A percentile compares a stretch with the other conserved stretches of the same genome.
These are phyloP conservation scores for Actinostola sp. DNA, from an alignment of 92 coral and sea anemone genomes.

Conservation along the genomic window DNA sequence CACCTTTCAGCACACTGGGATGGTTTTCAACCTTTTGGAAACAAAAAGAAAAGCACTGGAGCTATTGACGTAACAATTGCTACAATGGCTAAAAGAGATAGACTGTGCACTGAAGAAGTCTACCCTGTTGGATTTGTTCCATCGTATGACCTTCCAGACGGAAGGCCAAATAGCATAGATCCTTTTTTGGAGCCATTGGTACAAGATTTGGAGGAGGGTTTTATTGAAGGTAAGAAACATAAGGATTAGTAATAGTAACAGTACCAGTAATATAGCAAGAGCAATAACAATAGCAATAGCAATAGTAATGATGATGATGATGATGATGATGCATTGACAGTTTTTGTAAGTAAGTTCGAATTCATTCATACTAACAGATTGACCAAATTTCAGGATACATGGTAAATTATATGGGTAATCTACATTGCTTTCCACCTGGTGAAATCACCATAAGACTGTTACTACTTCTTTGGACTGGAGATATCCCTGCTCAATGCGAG, in stretches of 20 bases:
- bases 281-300: too few relatives aligned
- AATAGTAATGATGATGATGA: neutral
- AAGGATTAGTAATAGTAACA: neutral
- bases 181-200: slow-evolving; percentile 66
- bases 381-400: slow-evolving; percentile 43
- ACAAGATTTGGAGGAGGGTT: slow-evolving; percentile 58
- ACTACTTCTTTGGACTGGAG: slow-evolving; percentile 70
- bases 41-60: slow-evolving; percentile 61
- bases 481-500: slow-evolving; percentile 76
- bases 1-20: slow-evolving; percentile 60
- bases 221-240: slow-evolving; percentile 61
- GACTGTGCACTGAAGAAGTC: slow-evolving; percentile 61
- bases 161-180: slow-evolving; percentile 63
- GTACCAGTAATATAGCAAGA: too few relatives aligned
- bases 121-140: slow-evolving; percentile 76
- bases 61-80: slow-evolving; percentile 65
- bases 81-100: slow-evolving; percentile 54
- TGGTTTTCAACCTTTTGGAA: slow-evolving; percentile 67
- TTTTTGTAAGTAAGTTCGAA: neutral
- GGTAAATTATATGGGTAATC: slow-evolving; percentile 40
- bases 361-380: neutral
- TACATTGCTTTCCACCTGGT: slow-evolving; percentile 36
- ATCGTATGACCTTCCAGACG: slow-evolving; percentile 71
- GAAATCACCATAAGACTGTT: slow-evolving; percentile 39
- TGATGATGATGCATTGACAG: neutral